These are phyloP conservation scores for Drosophila setifemur DNA, from an alignment of 1,140 invertebrate species.

Conservation along the genomic window DNA sequence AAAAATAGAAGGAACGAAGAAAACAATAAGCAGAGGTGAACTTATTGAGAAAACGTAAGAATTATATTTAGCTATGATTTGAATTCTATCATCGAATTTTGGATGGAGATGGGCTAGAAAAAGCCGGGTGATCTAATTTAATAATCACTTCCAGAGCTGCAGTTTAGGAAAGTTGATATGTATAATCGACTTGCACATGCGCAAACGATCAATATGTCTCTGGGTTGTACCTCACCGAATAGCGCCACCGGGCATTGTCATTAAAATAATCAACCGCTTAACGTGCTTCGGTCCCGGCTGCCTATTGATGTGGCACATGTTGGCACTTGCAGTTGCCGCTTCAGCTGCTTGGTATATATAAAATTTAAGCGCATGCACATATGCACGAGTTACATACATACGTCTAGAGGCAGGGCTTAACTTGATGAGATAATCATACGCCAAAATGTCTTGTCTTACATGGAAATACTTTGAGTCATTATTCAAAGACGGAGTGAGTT, in stretches of 20 bases:
- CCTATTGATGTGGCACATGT: constrained; percentile 53
- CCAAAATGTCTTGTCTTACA: constrained; percentile 63
- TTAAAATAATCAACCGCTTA: constrained; percentile 77
- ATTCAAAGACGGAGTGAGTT: neutral
- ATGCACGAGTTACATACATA: constrained; percentile 19
- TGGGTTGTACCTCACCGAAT: constrained; percentile 39
- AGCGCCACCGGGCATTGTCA: constrained; percentile 66
- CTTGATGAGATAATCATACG: constrained; percentile 70
- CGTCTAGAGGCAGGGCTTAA: constrained; percentile 30
- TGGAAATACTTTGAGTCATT: constrained; percentile 42
- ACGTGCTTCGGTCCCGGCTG: constrained; percentile 44
- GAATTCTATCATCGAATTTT: constrained; percentile 14
- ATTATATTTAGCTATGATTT: constrained; percentile 22
- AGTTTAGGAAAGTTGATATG: constrained; percentile 38
- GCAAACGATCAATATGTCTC: neutral
- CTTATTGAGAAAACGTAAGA: constrained; percentile 14
- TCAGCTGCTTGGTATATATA: constrained; percentile 39
- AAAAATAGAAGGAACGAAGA: constrained; percentile 36
- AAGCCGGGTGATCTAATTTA: neutral
- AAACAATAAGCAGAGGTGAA: constrained; percentile 39
- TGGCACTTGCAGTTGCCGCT: constrained; percentile 68
- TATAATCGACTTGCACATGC: constrained; percentile 1
- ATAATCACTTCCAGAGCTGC: neutral
- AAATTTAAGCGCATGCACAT: constrained; percentile 30
- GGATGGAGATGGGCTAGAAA: constrained; percentile 4